A percentile compares a stretch with the other conserved stretches of the same genome.
These are phyloP conservation scores for Akabosia matsudoensis DNA, from an alignment of 1,140 invertebrate genomes.

Conservation along the genomic window DNA sequence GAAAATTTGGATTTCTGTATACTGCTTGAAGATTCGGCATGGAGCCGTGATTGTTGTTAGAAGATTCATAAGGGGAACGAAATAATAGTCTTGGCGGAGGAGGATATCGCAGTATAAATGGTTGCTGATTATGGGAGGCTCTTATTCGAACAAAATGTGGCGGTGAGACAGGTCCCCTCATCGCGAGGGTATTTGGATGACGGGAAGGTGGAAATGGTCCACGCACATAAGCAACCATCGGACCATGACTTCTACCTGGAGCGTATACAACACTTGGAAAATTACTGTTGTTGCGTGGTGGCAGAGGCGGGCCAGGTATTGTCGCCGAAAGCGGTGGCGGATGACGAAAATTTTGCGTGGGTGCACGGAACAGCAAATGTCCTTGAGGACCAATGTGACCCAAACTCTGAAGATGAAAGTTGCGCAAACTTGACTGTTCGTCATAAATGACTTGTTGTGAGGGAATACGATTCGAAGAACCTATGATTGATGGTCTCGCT, in stretches of 20 bases:
- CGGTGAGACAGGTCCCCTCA: background rate
- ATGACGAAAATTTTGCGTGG: conserved; percentile 17
- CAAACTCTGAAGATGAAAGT: conserved; percentile 5
- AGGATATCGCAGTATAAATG: background rate
- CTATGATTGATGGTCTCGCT: background rate
- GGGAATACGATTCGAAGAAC: background rate
- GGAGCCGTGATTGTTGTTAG: background rate
- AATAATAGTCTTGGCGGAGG: conserved; percentile 2
- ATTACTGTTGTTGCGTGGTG: background rate
- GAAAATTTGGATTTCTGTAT: background rate
- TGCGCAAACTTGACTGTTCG: background rate
- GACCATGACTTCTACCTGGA: conserved; percentile 4
- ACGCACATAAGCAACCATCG: conserved; percentile 10
- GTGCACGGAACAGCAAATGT: background rate
- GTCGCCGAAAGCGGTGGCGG: background rate
- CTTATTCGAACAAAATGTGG: background rate
- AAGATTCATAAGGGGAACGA: background rate
- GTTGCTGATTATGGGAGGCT: background rate
- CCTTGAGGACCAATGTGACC: background rate
- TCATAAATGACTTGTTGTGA: background rate
- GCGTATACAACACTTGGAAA: conserved; percentile 9
- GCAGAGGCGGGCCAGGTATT: background rate
- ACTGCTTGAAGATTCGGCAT: background rate
- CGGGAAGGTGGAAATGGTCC: conserved; percentile 11
- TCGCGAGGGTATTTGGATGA: background rate